phyloP scores from a whole-genome alignment of 2,797 vertebrate genomes.

The Helarctos malayanus region DNA sequence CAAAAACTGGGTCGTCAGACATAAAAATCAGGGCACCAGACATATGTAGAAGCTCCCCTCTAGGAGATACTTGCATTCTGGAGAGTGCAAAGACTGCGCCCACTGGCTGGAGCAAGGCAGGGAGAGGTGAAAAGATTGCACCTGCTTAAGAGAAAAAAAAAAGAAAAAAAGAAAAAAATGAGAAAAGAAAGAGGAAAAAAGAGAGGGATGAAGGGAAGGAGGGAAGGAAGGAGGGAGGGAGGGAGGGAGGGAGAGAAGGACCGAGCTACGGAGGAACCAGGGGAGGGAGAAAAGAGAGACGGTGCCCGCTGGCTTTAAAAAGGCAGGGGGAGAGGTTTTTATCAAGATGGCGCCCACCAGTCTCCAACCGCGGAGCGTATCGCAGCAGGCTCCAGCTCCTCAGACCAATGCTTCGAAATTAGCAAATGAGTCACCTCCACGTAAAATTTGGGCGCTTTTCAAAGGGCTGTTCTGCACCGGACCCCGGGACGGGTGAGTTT shows the following conservation, averaged over 20 bases:
- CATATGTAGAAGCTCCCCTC: no score
- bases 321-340: background rate
- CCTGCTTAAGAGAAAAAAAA: no score
- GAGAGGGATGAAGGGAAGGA: background rate
- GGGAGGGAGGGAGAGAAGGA: no score
- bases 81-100: no score
- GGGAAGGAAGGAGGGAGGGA: no score
- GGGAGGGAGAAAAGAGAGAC: background rate
- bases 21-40: background rate
- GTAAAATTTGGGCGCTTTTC: background rate
- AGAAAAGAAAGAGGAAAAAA: no score
- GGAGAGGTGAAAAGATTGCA: background rate
- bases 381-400: background rate
- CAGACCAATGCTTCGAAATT: background rate
- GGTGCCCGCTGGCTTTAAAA: no score
- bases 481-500: background rate
- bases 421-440: background rate
- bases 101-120: background rate
- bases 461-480: background rate
- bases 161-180: background rate
- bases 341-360: background rate
- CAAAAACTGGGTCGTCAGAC: background rate
- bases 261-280: rapidly evolving
- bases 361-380: background rate
- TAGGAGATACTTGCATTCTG: background rate